These are phyloP conservation scores for Xanthorhoe spadicearia DNA, from an alignment of 2,888 invertebrate species.

Conservation along the genomic window DNA sequence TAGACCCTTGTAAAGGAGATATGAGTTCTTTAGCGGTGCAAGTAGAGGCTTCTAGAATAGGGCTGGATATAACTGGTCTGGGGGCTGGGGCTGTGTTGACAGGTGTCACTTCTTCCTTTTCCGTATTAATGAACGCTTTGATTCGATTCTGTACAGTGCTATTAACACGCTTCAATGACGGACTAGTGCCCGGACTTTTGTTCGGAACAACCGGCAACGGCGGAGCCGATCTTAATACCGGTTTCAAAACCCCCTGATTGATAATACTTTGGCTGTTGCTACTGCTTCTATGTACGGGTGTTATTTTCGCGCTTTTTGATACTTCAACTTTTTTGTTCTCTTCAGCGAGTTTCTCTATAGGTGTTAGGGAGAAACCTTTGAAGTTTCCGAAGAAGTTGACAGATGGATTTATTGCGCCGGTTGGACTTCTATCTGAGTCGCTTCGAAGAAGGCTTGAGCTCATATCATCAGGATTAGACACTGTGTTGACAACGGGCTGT, in stretches of 20 bases:
- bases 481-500: conserved; percentile 77
- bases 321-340: conserved; percentile 36
- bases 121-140: conserved; percentile 72
- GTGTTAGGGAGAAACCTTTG: conserved; percentile 92
- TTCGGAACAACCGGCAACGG: conserved; percentile 86
- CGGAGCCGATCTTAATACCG: conserved; percentile 86
- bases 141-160: conserved; percentile 76
- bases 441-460: conserved; percentile 87
- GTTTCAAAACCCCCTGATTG: conserved; percentile 67
- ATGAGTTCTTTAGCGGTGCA: conserved; percentile 90
- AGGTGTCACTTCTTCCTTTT: conserved; percentile 70
- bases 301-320: conserved; percentile 83
- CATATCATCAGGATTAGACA: conserved; percentile 88
- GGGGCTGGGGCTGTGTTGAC: conserved; percentile 86
- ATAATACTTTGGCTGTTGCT: conserved; percentile 71
- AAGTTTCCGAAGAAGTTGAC: conserved; percentile 93
- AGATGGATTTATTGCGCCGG: conserved; percentile 76
- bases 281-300: conserved; percentile 74
- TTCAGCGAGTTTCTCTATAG: conserved; percentile 69
- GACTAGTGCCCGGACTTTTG: conserved; percentile 69
- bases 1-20: conserved; percentile 85
- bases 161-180: conserved; percentile 72
- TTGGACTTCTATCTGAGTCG: conserved; percentile 77
- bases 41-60: conserved; percentile 92
- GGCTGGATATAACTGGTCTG: conserved; percentile 92